Percentiles rank a stretch among this genome's conserved stretches.
These are phyloP conservation scores for Pterostichus madidus DNA, from an alignment of 2,888 invertebrate genomes.

Conservation along the genomic window DNA sequence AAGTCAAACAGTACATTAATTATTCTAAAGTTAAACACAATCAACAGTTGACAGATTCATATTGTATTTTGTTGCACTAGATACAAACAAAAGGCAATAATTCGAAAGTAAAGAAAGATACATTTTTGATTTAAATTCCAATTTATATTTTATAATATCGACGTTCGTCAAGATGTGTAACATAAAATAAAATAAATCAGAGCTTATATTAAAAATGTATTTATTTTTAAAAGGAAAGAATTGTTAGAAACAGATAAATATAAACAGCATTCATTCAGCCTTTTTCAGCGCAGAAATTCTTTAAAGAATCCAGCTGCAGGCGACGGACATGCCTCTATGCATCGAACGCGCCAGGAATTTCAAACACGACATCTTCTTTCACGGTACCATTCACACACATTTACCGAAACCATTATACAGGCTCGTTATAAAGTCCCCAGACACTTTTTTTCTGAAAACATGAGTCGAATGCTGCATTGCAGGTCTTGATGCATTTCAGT, in stretches of 20 bases:
- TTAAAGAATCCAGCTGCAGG: slow-evolving; percentile 22
- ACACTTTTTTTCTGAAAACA: slow-evolving; percentile 16
- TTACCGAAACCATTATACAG: slow-evolving; percentile 56
- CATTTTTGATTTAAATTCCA: too few relatives aligned
- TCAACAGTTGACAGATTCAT: too few relatives aligned
- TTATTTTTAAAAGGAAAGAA: too few relatives aligned
- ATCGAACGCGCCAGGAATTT: slow-evolving; percentile 29
- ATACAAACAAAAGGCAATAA: too few relatives aligned
- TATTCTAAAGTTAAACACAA: too few relatives aligned
- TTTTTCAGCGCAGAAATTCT: neutral
- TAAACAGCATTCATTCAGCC: neutral
- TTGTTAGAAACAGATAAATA: neutral
- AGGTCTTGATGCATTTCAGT: slow-evolving; percentile 40
- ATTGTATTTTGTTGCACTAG: too few relatives aligned
- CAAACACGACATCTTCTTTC: slow-evolving; percentile 51
- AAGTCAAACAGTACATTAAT: too few relatives aligned
- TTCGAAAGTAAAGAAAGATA: too few relatives aligned
- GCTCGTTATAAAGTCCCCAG: slow-evolving; percentile 57
- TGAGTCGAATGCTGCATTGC: slow-evolving; percentile 52
- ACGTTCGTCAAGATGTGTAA: too few relatives aligned
- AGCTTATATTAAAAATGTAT: too few relatives aligned
- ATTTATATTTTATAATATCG: too few relatives aligned
- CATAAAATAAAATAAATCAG: too few relatives aligned
- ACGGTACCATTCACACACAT: slow-evolving; percentile 57
- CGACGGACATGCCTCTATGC: slow-evolving; percentile 3